Evolutionary conservation across 2,113 vertebrate species (phyloP).

Genomic region (Aegithalos caudatus): DNA sequence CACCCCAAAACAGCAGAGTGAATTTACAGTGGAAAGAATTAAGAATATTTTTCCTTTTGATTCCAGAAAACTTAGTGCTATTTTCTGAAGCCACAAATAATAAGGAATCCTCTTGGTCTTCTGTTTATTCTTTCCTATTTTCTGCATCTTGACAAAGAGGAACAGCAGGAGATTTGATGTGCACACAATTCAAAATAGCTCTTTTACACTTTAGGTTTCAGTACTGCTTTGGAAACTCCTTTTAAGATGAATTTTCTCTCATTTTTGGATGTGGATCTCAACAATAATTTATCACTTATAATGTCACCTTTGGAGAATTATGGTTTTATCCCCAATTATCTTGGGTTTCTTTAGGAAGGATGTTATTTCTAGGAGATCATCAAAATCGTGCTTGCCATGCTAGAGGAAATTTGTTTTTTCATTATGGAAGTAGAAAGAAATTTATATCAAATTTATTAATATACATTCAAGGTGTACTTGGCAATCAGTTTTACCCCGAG

Average conservation of each 20-base stretch:
- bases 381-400: neutral
- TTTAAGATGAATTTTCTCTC: neutral
- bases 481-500: neutral
- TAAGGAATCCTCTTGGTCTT: neutral
- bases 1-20: neutral
- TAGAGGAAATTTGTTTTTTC: neutral
- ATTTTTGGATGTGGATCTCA: neutral
- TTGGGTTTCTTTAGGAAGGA: neutral
- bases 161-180: neutral
- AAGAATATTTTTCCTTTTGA: neutral
- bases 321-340: neutral
- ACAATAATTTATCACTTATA: neutral
- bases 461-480: neutral
- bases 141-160: neutral
- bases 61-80: neutral
- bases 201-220: neutral
- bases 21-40: neutral
- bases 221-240: neutral
- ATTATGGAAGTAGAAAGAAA: constrained; percentile 1
- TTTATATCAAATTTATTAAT: constrained; percentile 1
- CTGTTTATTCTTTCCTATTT: neutral
- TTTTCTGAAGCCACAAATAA: neutral
- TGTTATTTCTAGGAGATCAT: neutral
- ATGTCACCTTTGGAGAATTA: neutral
- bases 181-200: neutral